Evolutionary conservation across 1,140 invertebrate species (phyloP).

Genomic region (Drosophila oshimai): DNA sequence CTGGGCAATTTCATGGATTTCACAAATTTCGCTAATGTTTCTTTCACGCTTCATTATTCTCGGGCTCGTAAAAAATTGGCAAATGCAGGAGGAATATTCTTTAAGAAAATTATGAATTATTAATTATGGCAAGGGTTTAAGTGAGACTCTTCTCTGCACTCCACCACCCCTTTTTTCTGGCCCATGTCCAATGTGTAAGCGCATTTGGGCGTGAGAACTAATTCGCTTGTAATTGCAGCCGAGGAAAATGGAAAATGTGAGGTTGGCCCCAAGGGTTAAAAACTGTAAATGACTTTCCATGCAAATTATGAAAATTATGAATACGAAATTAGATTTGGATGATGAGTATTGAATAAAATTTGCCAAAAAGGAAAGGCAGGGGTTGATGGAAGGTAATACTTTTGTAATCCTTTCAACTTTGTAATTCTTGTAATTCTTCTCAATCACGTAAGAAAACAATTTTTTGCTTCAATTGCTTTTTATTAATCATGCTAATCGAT

Average conservation of each 20-base stretch:
- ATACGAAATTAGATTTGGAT: conserved; percentile 55
- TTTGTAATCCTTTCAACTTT: conserved; percentile 6
- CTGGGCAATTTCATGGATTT: conserved; percentile 66
- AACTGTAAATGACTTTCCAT: conserved; percentile 40
- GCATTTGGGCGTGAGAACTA: conserved; percentile 72
- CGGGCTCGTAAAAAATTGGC: conserved; percentile 41
- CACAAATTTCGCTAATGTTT: conserved; percentile 53
- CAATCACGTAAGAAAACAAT: not conserved
- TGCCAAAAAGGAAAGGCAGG: not conserved
- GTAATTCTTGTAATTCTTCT: not conserved
- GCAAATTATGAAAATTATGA: conserved; percentile 68
- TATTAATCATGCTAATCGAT: not conserved
- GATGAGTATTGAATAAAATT: conserved; percentile 35
- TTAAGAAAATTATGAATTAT: conserved; percentile 70
- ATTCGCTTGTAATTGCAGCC: conserved; percentile 61
- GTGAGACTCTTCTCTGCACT: conserved; percentile 12
- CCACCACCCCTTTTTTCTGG: no score
- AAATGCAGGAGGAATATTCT: conserved; percentile 35
- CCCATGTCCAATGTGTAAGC: conserved; percentile 40
- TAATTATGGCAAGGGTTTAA: conserved; percentile 49
- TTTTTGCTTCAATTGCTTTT: not conserved
- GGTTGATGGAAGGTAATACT: not conserved
- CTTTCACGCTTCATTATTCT: conserved; percentile 63
- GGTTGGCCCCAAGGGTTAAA: conserved; percentile 14
- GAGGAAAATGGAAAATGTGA: conserved; percentile 22